phyloP scores from a whole-genome alignment of 1,140 invertebrate species.

The Dendroctonus valens region DNA sequence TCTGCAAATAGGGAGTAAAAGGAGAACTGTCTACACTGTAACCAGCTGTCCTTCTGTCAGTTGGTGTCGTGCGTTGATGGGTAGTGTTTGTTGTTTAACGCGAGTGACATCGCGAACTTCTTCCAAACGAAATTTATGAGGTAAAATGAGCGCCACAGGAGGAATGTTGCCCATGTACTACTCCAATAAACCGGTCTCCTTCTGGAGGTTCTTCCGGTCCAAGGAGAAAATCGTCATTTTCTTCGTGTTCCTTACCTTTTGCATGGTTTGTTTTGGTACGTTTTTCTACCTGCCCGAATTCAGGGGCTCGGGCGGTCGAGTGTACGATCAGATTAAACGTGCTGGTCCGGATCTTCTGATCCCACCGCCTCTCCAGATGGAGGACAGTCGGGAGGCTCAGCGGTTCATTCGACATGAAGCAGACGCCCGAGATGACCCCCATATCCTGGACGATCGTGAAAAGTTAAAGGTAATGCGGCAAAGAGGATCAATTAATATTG shows the following conservation, averaged over 20 bases:
- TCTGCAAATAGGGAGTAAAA: conserved; percentile 11
- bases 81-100: conserved; percentile 1
- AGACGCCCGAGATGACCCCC: conserved; percentile 65
- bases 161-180: conserved; percentile 72
- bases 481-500: no score
- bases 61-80: neutral
- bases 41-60: conserved; percentile 15
- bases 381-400: conserved; percentile 54
- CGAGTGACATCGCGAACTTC: conserved; percentile 4
- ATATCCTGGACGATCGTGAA: conserved; percentile 69
- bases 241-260: conserved; percentile 83
- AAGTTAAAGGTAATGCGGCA: conserved; percentile 52
- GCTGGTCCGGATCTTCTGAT: conserved; percentile 85
- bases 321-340: conserved; percentile 84
- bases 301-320: conserved; percentile 62
- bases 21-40: neutral
- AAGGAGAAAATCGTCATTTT: conserved; percentile 89
- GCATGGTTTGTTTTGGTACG: conserved; percentile 86
- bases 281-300: conserved; percentile 93
- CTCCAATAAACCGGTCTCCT: conserved; percentile 74
- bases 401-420: conserved; percentile 57
- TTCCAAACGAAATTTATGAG: neutral
- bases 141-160: conserved; percentile 60
- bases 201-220: conserved; percentile 76
- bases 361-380: conserved; percentile 72